Evolutionary conservation across 2,888 invertebrate species (phyloP), one percentile per base, ranked within the genome.

Genomic region (Caenorhabditis uteleia): DNA sequence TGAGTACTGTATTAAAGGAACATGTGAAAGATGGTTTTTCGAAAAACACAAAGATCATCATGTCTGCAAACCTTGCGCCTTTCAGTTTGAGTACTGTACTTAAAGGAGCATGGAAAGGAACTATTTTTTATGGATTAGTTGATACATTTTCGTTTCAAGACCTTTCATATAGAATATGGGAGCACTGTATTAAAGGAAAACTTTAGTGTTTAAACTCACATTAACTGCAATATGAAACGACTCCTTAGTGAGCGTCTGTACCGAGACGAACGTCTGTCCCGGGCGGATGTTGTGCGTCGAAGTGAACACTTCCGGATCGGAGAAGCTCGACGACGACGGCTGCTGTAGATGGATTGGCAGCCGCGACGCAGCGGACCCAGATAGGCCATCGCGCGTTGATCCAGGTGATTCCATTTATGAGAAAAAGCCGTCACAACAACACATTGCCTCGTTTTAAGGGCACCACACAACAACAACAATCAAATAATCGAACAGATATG

Each of bases 201-300:
- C 14, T n/a, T n/a, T n/a, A n/a, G n/a, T n/a, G n/a, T n/a, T 31
- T 25, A 31, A 49, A 48, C 70, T 55, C 53, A 74, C 74, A 55
- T 57, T 64, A 18, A 75, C 67, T 4, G 65, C 65, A 34, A 75
- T 65, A 46, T 68, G 57, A 44, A 75, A 58, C 31, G 54, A 67
- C 49, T 74, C 67, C 53, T 74, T 74, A 36, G 71, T 69, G 38
- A 75, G 58, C 16, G 75, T 72, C 39, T 75, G 73, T 14, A 75
- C 72, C 18, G 69, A 64, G 25, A 74, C 67, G 42, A 66, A 73
- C 38, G 55, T 40, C 57, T 73, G 73, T 27, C 73, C 73, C 16
- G 68, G 70, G 23, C 68, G 55, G 34, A 73, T 53, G 40, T 61
- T 68, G 43, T 68, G 62, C 3, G 60, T 67, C 12, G 72, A 72